Evolutionary conservation across 92 coral and sea anemone genomes (phyloP).

Genomic region (Paramuricea clavata): DNA sequence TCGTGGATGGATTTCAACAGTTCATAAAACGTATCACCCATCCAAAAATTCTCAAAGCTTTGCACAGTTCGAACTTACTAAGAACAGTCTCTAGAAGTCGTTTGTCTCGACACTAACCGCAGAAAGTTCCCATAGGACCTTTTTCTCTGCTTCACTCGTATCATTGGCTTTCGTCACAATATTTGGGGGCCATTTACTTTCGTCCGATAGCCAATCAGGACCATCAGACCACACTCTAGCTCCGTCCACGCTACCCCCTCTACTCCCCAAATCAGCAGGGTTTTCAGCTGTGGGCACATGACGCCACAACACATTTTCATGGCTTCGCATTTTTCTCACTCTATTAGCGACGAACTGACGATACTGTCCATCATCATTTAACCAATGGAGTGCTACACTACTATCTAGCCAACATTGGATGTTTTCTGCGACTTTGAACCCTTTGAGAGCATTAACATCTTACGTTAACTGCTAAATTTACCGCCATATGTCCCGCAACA

Average conservation of each 20-base stretch:
- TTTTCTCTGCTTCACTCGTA: constrained; percentile 39
- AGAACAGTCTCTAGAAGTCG: constrained; percentile 25
- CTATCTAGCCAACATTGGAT: too few relatives aligned
- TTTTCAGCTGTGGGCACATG: constrained; percentile 68
- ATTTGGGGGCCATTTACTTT: constrained; percentile 45
- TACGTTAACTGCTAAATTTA: neutral
- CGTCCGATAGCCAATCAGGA: constrained; percentile 57
- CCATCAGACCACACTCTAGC: constrained; percentile 59
- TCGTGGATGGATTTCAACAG: constrained; percentile 33
- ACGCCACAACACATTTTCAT: constrained; percentile 38
- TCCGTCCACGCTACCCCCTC: constrained; percentile 54
- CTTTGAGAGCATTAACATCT: constrained; percentile 1
- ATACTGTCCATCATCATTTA: constrained; percentile 54
- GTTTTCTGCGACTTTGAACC: neutral
- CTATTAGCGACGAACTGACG: constrained; percentile 61
- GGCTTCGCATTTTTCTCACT: too few relatives aligned
- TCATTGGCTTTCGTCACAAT: constrained; percentile 44
- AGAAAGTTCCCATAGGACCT: constrained; percentile 48
- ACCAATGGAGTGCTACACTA: too few relatives aligned
- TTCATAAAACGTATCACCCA: too few relatives aligned
- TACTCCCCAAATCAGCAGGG: too few relatives aligned
- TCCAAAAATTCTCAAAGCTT: too few relatives aligned
- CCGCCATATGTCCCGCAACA: neutral
- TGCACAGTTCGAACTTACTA: constrained; percentile 38
- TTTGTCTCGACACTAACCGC: constrained; percentile 39